Evolutionary conservation across 1,140 invertebrate genomes (phyloP), one percentile per base, ranked within the genome.

Genomic region (Triops cancriformis): DNA sequence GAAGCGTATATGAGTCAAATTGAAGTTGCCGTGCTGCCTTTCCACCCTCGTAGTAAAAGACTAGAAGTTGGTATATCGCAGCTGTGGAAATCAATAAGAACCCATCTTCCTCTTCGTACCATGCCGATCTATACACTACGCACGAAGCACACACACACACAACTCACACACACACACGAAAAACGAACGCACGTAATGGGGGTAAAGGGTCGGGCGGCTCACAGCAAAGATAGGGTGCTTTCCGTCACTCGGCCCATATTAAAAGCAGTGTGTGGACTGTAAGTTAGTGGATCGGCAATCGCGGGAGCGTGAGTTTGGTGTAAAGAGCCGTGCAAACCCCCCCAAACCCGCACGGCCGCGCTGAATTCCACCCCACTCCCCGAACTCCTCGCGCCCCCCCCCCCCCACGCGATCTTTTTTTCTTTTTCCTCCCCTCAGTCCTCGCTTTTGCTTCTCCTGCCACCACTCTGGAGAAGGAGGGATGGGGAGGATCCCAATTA

Each of bases 1-100:
- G 51, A 64, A 64, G 51, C 51, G 51, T 64, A 64, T 64, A 64
- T 64, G 51, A 64, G 51, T 64, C 51, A 64, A 64, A 64, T 64
- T 64, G 51, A 23, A 64, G 51, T 64, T 64, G 51, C 45, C 45
- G 45, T 64, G 45, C 45, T 64, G 45, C 51, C 51, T 64, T 64
- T 64, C 51, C 51, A 64, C 51, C 51, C 51, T 64, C 14, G 6
- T 64, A 64, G 51, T 64, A 64, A 64, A 64, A 64, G 51, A 64
- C 51, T 64, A 64, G 18, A 64, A 64, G 51, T 64, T 64, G 51
- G 18, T 64, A 23, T 64, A 64, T 64, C 51, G 51, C 51, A 64
- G 51, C 51, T 64, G 51, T 64, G 14, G 51, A 64, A 64, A 64
- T 64, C 51, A 64, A 64, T 64, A 64, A 64, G 51, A 64, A 64